Percentiles rank a stretch among this genome's conserved stretches.
Evolutionary conservation across 1,140 invertebrate genomes (phyloP).

Genomic region (Drusus annulatus): DNA sequence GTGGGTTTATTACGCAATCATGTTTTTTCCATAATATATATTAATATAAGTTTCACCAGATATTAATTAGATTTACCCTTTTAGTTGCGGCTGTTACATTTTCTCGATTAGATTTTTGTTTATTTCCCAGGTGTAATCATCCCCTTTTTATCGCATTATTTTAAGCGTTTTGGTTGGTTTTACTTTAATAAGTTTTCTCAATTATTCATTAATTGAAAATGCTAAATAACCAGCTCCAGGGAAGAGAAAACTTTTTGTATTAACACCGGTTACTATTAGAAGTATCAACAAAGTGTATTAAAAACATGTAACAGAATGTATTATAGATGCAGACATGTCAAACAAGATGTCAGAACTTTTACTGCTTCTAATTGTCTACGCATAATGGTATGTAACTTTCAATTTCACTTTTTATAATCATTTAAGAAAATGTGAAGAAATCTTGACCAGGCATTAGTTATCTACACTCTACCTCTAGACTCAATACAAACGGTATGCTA

Average conservation of each 20-base stretch:
- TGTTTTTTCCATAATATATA: constrained; percentile 26
- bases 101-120: not conserved
- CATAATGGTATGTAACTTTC: no score
- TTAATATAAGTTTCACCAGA: constrained; percentile 33
- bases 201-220: not conserved
- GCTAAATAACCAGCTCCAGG: not conserved
- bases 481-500: not conserved
- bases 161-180: not conserved
- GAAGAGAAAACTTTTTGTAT: not conserved
- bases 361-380: no score
- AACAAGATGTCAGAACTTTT: no score
- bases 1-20: constrained; percentile 35
- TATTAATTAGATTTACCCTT: constrained; percentile 23
- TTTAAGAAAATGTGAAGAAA: no score
- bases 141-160: not conserved
- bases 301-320: no score
- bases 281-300: not conserved
- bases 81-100: not conserved
- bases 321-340: no score
- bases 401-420: no score
- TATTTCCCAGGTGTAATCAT: constrained; percentile 24
- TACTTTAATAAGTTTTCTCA: not conserved
- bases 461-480: not conserved
- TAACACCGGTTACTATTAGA: not conserved
- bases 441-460: not conserved